Percentiles rank a stretch among this genome's conserved stretches.
Conservation (phyloP, 2,888 invertebrate species). For the Stegana nigrithorax region DNA sequence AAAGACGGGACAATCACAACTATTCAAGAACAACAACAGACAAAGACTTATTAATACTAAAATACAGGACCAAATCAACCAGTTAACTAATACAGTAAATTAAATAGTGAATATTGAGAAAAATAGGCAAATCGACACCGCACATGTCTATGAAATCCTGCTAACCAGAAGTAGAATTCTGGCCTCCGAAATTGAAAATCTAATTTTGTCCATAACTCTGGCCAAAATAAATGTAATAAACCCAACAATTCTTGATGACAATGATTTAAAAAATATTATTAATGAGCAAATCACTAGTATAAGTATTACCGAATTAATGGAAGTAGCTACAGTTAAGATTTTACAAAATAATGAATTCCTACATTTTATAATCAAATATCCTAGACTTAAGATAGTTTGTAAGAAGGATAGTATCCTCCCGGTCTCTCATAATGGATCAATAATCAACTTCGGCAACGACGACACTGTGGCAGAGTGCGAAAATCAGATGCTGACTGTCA, state of each 20-base stretch:
- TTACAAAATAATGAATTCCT: slow-evolving; percentile 27
- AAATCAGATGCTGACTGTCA: slow-evolving; percentile 24
- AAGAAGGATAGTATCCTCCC: slow-evolving; percentile 24
- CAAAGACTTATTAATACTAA: slow-evolving; percentile 12
- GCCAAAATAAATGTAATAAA: slow-evolving; percentile 27
- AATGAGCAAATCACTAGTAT: slow-evolving; percentile 28
- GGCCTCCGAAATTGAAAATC: slow-evolving; percentile 28
- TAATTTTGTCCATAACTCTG: slow-evolving; percentile 25
- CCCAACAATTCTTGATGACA: slow-evolving; percentile 27
- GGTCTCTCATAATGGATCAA: slow-evolving; percentile 28
- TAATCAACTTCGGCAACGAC: slow-evolving; percentile 19
- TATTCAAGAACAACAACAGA: slow-evolving; percentile 2
- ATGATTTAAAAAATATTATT: slow-evolving; percentile 28
- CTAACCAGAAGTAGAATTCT: slow-evolving; percentile 30
- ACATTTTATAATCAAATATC: slow-evolving; percentile 33
- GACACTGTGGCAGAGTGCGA: slow-evolving; percentile 29
- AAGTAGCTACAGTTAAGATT: slow-evolving; percentile 27
- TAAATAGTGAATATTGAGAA: slow-evolving; percentile 15
- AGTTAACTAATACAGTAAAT: slow-evolving; percentile 14
- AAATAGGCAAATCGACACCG: slow-evolving; percentile 21
- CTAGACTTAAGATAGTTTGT: slow-evolving; percentile 29
- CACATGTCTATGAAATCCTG: slow-evolving; percentile 25
- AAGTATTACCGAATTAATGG: slow-evolving; percentile 30
- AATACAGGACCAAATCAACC: slow-evolving; percentile 16
- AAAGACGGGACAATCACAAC: background rate